Evolutionary conservation across 2,888 invertebrate species (phyloP).

Genomic region (Tinea semifulvella): DNA sequence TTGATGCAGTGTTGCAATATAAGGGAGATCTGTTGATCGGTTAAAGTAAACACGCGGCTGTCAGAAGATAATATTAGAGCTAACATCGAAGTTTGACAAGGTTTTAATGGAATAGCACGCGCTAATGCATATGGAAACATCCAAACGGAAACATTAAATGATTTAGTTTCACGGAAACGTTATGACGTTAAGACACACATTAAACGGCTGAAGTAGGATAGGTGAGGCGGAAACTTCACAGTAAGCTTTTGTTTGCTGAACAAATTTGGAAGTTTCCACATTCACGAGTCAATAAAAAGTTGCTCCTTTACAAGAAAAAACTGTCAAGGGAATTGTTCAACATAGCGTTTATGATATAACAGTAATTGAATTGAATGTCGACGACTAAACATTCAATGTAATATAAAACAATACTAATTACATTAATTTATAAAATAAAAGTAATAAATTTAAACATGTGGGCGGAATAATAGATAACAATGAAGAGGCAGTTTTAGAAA

Average conservation of each 20-base stretch:
- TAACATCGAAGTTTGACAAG: conserved; percentile 32
- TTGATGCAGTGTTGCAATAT: conserved; percentile 33
- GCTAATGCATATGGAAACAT: conserved; percentile 34
- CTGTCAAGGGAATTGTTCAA: background rate
- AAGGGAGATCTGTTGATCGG: conserved; percentile 45
- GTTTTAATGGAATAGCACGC: conserved; percentile 40
- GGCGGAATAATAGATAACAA: conserved; percentile 47
- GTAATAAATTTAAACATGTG: conserved; percentile 37
- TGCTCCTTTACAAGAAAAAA: background rate
- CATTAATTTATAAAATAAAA: conserved; percentile 17
- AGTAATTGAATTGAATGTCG: too few relatives aligned
- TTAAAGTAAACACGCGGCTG: conserved; percentile 52
- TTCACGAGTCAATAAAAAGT: background rate
- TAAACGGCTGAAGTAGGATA: conserved; percentile 16
- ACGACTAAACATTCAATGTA: too few relatives aligned
- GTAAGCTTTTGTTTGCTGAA: background rate
- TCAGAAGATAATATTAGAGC: conserved; percentile 40
- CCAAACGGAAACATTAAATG: conserved; percentile 47
- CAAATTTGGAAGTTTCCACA: background rate
- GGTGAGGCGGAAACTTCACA: conserved; percentile 2
- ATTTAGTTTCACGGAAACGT: conserved; percentile 40
- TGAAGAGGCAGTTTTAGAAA: conserved; percentile 42
- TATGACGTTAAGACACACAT: conserved; percentile 31
- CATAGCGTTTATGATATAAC: too few relatives aligned
- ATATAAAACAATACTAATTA: conserved; percentile 4